Base-by-base conservation (phyloP, 1,140 invertebrate species). In the Melitaea cinxia region DNA sequence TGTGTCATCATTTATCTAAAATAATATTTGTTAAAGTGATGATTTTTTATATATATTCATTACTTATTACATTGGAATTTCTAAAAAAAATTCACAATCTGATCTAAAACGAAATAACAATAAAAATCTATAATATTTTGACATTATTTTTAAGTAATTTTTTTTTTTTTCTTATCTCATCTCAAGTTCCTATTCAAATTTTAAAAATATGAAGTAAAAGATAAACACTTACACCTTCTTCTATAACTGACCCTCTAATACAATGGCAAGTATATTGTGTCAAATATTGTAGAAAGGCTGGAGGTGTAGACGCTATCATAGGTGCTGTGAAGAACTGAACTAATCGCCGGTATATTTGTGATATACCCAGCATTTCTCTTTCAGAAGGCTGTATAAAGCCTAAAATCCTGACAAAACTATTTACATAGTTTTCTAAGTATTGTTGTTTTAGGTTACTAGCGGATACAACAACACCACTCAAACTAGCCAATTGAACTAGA, bases 251-350 rank as follows among this genome's bases (percentile, higher is more conserved):
- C 56, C 93, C 93, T 85, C 95, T 93, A 49, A 94, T 94, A 85
- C 96, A 95, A 66, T 93, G 88, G 74, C 95, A 96, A 4, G 96
- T 97, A 12, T 97, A 86, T 26, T 90, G 86, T 2, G 94, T 95
- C 35, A 96, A 84, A 72, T 96, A 93, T 70, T 95, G 92, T 53
- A 97, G 83, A 49, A 94, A 83, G 1, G 82, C 78, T 23, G 77
- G 76, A 10, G 92, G 89, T 12, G 91, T 85, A 17, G 84, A 77
- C 3, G 86, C 85, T 67, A 91, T 83, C 61, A 94, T 80, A 50
- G 93, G 84, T 21, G 91, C 77, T 2, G 94, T 91, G 77, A 95
- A 95, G 79, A 94, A 95, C 39, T 94, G 91, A 19, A 94, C 78
- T 21, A 95, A 75, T 81, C 94, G 94, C 7, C 92, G 79, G 17